These are phyloP conservation scores for Yasuhikotakia modesta DNA, from an alignment of 2,797 vertebrate species.

Conservation along the genomic window DNA sequence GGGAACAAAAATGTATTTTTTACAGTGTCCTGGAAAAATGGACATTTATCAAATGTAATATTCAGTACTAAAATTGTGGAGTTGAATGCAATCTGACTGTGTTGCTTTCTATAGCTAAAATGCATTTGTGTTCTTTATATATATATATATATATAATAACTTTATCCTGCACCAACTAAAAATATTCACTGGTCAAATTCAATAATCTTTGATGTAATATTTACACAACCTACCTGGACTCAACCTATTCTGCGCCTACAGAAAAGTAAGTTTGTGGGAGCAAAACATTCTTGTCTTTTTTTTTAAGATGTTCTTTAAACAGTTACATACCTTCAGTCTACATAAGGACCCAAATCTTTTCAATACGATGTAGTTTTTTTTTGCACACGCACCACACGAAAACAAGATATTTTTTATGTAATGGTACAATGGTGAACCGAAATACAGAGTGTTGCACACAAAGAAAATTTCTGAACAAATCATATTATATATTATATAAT, in stretches of 20 bases:
- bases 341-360: not conserved
- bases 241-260: not conserved
- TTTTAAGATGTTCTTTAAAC: not conserved
- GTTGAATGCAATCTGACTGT: not conserved
- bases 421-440: constrained; percentile 9
- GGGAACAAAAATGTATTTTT: too few relatives aligned
- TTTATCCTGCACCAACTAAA: too few relatives aligned
- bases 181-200: not conserved
- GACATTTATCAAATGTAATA: not conserved
- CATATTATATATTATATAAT: constrained; percentile 78
- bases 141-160: too few relatives aligned
- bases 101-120: too few relatives aligned
- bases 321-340: not conserved
- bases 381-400: constrained; percentile 18
- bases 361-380: not conserved
- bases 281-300: not conserved
- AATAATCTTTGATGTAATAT: not conserved
- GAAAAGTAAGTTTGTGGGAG: not conserved
- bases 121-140: too few relatives aligned
- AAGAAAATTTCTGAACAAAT: constrained; percentile 69
- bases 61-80: not conserved
- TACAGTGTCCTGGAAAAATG: too few relatives aligned
- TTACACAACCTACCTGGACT: not conserved
- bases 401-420: constrained; percentile 26
- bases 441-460: not conserved